phyloP scores from a whole-genome alignment of 64 coral and sea anemone species.

The Orbicella faveolata region DNA sequence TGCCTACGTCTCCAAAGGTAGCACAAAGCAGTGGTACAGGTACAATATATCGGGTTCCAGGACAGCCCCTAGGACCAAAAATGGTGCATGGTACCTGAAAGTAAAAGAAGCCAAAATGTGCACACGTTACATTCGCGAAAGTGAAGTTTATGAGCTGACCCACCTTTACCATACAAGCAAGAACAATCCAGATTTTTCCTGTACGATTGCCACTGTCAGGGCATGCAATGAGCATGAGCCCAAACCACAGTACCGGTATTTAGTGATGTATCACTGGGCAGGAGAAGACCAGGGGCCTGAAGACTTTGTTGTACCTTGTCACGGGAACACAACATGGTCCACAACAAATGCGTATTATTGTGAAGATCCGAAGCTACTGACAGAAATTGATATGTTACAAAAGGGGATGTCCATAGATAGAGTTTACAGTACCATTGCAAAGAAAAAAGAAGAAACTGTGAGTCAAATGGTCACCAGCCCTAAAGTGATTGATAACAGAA shows the following conservation, averaged over 20 bases:
- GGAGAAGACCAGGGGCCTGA: conserved; percentile 29
- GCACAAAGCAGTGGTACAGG: conserved; percentile 1
- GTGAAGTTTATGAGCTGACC: conserved; percentile 48
- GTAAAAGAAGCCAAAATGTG: conserved; percentile 11
- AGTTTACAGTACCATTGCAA: conserved; percentile 54
- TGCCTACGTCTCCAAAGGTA: conserved; percentile 30
- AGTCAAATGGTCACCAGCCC: conserved; percentile 41
- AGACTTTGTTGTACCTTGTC: conserved; percentile 31
- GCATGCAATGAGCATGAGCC: conserved; percentile 22
- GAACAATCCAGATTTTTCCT: conserved; percentile 48
- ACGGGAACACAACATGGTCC: conserved; percentile 21
- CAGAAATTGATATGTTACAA: conserved; percentile 35
- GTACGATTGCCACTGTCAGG: conserved; percentile 31
- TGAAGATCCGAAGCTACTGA: conserved; percentile 30
- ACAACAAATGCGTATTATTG: not conserved
- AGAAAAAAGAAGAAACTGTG: not conserved
- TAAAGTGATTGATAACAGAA: conserved; percentile 51
- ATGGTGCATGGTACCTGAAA: conserved; percentile 45
- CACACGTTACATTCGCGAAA: conserved; percentile 18
- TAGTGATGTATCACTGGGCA: conserved; percentile 53
- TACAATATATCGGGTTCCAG: not conserved
- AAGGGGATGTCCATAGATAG: conserved; percentile 43
- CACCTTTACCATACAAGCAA: conserved; percentile 42
- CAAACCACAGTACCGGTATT: conserved; percentile 17
- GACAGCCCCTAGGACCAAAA: conserved; percentile 39